A percentile compares a stretch with the other conserved stretches of the same genome.
These are phyloP conservation scores for Coptodon bakossiorum DNA, from an alignment of 2,113 vertebrate genomes.

Conservation along the genomic window DNA sequence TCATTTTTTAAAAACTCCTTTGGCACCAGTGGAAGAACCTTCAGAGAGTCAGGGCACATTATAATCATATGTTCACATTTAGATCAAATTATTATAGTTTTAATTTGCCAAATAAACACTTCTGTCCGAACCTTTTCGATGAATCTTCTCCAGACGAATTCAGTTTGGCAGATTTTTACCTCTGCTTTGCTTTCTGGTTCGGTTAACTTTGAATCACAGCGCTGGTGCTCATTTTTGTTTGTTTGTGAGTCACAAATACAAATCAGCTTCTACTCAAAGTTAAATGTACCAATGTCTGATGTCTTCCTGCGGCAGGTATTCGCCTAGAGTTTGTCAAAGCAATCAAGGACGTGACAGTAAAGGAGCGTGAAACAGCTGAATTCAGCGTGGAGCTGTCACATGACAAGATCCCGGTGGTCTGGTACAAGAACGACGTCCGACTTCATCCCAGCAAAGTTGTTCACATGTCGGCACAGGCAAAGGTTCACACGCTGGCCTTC, in stretches of 20 bases:
- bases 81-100: neutral
- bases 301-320: slow-evolving; percentile 75
- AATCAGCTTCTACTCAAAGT: neutral
- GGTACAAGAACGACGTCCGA: slow-evolving; percentile 93
- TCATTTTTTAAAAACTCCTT: neutral
- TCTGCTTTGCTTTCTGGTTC: neutral
- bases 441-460: slow-evolving; percentile 88
- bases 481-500: slow-evolving; percentile 83
- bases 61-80: neutral
- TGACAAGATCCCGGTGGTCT: slow-evolving; percentile 86
- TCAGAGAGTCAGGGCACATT: neutral
- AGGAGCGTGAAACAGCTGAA: slow-evolving; percentile 90
- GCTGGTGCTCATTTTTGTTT: neutral
- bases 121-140: neutral
- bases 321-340: slow-evolving; percentile 92
- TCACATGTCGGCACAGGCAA: slow-evolving; percentile 84
- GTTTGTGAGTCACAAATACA: neutral
- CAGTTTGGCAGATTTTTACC: neutral
- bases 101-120: neutral
- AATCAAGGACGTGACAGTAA: slow-evolving; percentile 94
- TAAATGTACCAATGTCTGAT: neutral
- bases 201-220: neutral
- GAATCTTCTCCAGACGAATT: neutral
- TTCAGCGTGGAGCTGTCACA: slow-evolving; percentile 94
- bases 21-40: neutral